These are phyloP conservation scores for Archilochus colubris DNA, from an alignment of 2,113 vertebrate genomes.

Conservation along the genomic window DNA sequence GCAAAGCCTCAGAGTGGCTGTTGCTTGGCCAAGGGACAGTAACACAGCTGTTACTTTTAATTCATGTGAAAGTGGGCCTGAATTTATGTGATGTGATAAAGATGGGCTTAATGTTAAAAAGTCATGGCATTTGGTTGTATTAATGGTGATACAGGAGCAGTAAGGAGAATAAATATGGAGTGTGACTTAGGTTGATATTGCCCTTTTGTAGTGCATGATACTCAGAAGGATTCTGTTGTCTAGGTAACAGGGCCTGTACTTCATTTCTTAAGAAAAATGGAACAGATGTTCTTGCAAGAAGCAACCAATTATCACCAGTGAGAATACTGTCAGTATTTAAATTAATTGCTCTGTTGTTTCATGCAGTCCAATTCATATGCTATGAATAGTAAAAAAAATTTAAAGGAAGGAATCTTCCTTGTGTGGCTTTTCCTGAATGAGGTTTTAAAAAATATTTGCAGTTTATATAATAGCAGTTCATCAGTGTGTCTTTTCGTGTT, in stretches of 20 bases:
- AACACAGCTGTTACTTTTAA: not conserved
- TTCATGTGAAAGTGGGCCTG: not conserved
- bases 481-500: not conserved
- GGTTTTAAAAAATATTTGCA: not conserved
- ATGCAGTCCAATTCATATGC: not conserved
- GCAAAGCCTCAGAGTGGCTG: not conserved
- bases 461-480: not conserved
- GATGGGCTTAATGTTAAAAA: not conserved
- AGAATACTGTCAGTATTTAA: constrained; percentile 52
- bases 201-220: not conserved
- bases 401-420: not conserved
- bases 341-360: constrained; percentile 52
- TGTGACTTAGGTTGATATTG: constrained; percentile 2
- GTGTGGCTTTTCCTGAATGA: not conserved
- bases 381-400: constrained; percentile 19
- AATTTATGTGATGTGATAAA: not conserved
- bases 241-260: constrained; percentile 57
- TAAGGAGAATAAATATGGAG: not conserved
- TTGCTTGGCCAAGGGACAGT: not conserved
- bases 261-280: constrained; percentile 43
- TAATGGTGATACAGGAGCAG: accelerated
- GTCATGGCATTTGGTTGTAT: not conserved
- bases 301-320: constrained; percentile 59
- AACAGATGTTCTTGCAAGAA: constrained; percentile 67
- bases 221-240: constrained; percentile 63